Conservation (phyloP, 2,888 invertebrate genomes). For the Coenonympha arcania region DNA sequence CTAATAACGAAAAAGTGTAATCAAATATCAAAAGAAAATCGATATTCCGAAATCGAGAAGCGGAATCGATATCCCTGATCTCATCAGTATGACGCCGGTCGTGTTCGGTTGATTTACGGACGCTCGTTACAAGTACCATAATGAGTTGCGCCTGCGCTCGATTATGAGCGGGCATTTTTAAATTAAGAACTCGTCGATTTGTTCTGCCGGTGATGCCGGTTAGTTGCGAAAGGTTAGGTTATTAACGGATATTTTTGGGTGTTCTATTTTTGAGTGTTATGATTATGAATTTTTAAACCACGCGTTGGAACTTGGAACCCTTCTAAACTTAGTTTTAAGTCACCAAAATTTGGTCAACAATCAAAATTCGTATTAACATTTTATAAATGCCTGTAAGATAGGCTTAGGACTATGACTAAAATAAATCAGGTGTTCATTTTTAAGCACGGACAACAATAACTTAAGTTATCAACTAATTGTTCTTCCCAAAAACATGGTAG, state of each 20-base stretch:
- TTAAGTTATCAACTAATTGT: no score
- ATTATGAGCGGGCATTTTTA: constrained; percentile 55
- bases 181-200: constrained; percentile 51
- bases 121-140: constrained; percentile 61
- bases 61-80: constrained; percentile 52
- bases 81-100: constrained; percentile 57
- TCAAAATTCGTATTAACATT: not conserved
- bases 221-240: constrained; percentile 26
- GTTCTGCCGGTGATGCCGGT: constrained; percentile 20
- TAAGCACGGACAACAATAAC: no score
- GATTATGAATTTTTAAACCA: no score
- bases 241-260: constrained; percentile 18
- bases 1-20: constrained; percentile 13
- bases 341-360: no score
- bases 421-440: no score
- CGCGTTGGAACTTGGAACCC: no score
- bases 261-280: constrained; percentile 15
- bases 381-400: no score
- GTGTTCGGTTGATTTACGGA: constrained; percentile 66
- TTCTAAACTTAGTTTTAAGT: no score
- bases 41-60: constrained; percentile 34
- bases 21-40: constrained; percentile 32
- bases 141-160: constrained; percentile 63
- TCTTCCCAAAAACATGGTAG: no score
- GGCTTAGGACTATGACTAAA: no score